These are phyloP conservation scores for Crotophaga sulcirostris DNA, from an alignment of 2,113 vertebrate genomes.

Conservation along the genomic window DNA sequence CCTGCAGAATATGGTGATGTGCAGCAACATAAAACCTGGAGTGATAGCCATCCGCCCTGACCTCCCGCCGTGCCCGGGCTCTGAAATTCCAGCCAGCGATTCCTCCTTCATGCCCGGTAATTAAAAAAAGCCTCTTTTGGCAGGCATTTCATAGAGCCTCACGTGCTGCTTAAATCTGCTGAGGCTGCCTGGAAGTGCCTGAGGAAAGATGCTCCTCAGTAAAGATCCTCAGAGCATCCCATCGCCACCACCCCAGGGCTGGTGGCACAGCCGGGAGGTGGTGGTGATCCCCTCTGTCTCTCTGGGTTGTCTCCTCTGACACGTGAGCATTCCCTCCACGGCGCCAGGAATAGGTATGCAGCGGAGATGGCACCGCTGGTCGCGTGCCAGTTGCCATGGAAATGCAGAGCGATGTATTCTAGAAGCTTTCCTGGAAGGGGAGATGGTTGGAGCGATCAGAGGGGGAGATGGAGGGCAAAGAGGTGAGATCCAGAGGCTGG, in stretches of 20 bases:
- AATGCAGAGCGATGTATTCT: background rate
- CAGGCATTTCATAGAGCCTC: background rate
- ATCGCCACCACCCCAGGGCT: accelerated
- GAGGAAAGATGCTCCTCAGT: background rate
- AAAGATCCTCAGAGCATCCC: background rate
- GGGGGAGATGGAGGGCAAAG: background rate
- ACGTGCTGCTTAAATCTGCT: background rate
- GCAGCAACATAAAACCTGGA: background rate
- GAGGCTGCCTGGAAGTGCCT: background rate
- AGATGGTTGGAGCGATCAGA: background rate
- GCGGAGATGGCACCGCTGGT: background rate
- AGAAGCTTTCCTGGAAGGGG: conserved; percentile 33
- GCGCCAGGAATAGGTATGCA: background rate
- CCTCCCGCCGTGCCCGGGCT: background rate
- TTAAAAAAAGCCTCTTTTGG: background rate
- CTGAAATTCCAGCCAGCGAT: conserved; percentile 21
- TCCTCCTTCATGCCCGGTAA: background rate
- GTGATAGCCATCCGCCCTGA: background rate
- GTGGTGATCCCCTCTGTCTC: background rate
- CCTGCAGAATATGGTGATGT: background rate
- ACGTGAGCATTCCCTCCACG: background rate
- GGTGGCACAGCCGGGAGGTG: accelerated
- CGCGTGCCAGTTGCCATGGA: conserved; percentile 56
- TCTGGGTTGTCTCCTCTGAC: background rate
- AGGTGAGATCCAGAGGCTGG: background rate